phyloP scores from a whole-genome alignment of 2,113 vertebrate species.

The Dromiciops gliroides region DNA sequence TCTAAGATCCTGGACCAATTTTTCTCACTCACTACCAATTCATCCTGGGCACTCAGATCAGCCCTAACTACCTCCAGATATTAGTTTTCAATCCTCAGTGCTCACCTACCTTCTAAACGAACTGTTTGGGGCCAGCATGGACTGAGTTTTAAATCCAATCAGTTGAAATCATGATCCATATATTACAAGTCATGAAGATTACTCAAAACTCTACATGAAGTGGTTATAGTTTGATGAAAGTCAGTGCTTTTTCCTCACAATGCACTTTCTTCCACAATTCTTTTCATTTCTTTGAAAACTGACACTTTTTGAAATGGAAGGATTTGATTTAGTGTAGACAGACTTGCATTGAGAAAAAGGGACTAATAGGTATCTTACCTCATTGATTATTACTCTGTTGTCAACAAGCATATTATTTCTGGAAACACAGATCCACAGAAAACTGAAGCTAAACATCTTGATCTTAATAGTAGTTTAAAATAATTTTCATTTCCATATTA shows the following conservation, averaged over 20 bases:
- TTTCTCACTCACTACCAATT: background rate
- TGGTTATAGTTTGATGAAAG: background rate
- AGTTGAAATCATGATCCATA: background rate
- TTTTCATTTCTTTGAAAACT: constrained; percentile 11
- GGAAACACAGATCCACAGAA: too few species aligned
- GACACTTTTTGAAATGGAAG: background rate
- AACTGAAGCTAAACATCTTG: too few species aligned
- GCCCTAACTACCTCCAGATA: background rate
- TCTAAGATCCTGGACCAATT: background rate
- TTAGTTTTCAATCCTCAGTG: background rate
- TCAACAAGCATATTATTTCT: too few species aligned
- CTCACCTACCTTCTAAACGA: background rate
- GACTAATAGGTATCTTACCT: background rate
- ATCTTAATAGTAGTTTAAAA: too few species aligned
- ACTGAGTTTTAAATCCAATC: too few species aligned
- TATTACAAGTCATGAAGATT: constrained; percentile 8
- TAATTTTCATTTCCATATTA: too few species aligned
- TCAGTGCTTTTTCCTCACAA: background rate
- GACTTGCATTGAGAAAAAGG: background rate
- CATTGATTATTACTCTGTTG: too few species aligned
- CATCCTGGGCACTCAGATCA: too few species aligned
- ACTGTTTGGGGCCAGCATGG: background rate
- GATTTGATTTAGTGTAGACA: background rate
- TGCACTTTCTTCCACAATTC: background rate
- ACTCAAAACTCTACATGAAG: constrained; percentile 12